Base-by-base conservation (phyloP, 2,113 vertebrate species). In the Saguinus midas region DNA sequence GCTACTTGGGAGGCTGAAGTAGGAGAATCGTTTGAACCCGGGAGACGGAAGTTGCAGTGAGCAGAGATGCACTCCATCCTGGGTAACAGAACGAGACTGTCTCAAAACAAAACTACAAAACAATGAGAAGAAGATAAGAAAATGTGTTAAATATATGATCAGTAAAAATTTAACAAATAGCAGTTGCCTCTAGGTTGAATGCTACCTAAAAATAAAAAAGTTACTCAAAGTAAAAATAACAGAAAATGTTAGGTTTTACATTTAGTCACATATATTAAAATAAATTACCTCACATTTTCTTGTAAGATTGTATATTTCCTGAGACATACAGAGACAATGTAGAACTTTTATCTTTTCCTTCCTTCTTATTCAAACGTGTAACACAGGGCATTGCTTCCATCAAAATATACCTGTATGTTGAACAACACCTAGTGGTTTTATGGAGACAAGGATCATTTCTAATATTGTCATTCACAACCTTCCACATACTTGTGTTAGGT, bases 191-290 rank as follows among this genome's bases (percentile, higher is more conserved):
- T n/a, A 52, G 20, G 45, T 37, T 50, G 70, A 90, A n/a, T 1
- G 5, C 48, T 52, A 12, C 32, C 25, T 48, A 17, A 76, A 29
- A 79, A 18, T 27, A 76, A 17, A 83, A 29, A 79, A 14, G 29
- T 68, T 73, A 83, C 45, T 72, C 27, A 92, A 90, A 82, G 86
- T 75, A 35, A 27, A 57, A 92, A 76, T 37, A 78, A 72, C 58
- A 75, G 40, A 92, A 94, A 90, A 68, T 52, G 13, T 95, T 90
- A 78, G 76, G 5, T 83, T 78, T 84, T 90, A 75, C 86, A 88
- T 72, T 93, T 93, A 89, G 3, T 6, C 57, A 64, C 1, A 4
- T 32, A 5, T 58, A 52, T 72, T 61, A 50, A 84, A 70, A 43
- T 57, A 37, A 84, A 70, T n/a, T 57, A 37, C 27, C 17, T 6